phyloP scores from a whole-genome alignment of 92 coral and sea anemone species.

The Plumapathes pennacea region DNA sequence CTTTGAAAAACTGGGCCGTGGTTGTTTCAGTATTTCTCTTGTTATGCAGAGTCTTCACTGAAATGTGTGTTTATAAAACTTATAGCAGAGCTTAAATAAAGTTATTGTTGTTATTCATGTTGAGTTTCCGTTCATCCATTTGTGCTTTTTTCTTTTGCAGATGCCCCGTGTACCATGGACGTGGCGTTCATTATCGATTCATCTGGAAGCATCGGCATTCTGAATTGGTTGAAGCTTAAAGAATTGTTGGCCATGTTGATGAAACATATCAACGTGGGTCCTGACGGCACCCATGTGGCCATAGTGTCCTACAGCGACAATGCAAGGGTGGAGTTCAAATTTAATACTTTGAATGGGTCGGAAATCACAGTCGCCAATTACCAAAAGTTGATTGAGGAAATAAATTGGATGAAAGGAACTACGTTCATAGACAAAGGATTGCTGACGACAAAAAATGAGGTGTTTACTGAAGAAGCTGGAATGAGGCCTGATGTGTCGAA shows the following conservation, averaged over 20 bases:
- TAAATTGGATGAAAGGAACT: conserved; percentile 53
- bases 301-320: conserved; percentile 56
- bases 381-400: conserved; percentile 21
- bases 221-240: conserved; percentile 45
- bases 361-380: conserved; percentile 28
- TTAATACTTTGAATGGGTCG: conserved; percentile 28
- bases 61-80: too few species aligned
- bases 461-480: conserved; percentile 37
- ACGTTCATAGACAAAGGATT: conserved; percentile 70
- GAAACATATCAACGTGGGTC: conserved; percentile 54
- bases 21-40: too few species aligned
- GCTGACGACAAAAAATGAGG: conserved; percentile 26
- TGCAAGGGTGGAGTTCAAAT: conserved; percentile 44
- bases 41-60: too few species aligned
- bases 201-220: conserved; percentile 71
- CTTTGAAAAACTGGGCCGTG: too few species aligned
- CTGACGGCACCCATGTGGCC: conserved; percentile 63
- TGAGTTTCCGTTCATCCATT: too few species aligned
- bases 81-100: too few species aligned
- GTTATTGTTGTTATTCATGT: too few species aligned
- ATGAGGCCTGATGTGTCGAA: conserved; percentile 31
- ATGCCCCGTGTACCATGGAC: conserved; percentile 50
- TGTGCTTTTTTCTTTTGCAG: background rate
- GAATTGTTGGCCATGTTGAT: conserved; percentile 29
- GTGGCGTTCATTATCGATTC: conserved; percentile 67